Evolutionary conservation across 2,888 invertebrate genomes (phyloP).

Genomic region (Graphium colonna): DNA sequence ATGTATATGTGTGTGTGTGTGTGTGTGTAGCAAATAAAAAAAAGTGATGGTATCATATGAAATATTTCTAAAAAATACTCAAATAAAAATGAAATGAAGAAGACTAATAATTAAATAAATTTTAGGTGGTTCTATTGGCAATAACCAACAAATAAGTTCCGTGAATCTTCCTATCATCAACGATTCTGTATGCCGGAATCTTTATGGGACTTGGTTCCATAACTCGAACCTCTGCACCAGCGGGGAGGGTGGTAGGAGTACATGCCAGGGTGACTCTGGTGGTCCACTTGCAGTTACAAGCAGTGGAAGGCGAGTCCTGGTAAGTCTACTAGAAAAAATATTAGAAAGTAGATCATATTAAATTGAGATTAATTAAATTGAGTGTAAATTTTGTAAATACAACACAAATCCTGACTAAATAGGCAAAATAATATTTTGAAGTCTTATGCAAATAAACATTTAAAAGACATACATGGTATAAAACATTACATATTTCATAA

Average conservation of each 20-base stretch:
- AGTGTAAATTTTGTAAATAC: background rate
- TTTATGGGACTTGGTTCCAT: slow-evolving; percentile 37
- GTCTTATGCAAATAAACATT: no score
- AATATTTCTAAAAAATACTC: no score
- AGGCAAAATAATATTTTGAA: no score
- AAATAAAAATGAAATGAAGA: no score
- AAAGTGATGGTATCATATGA: no score
- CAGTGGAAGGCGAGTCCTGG: slow-evolving; percentile 2
- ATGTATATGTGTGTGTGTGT: no score
- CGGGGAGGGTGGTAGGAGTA: slow-evolving; percentile 42
- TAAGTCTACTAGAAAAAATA: no score
- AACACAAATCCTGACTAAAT: no score
- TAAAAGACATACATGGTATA: no score
- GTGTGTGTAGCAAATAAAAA: no score
- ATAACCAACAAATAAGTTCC: slow-evolving; percentile 41
- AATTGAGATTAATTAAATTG: background rate
- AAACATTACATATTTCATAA: no score
- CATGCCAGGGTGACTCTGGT: slow-evolving; percentile 44
- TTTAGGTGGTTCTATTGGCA: slow-evolving; percentile 39
- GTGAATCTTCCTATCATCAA: slow-evolving; percentile 45
- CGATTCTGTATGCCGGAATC: slow-evolving; percentile 37
- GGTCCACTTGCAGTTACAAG: slow-evolving; percentile 32
- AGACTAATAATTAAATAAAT: background rate
- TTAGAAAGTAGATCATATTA: background rate
- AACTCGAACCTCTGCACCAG: slow-evolving; percentile 49